Conservation (phyloP, 2,113 vertebrate species). For the Poeciliopsis retropinna region DNA sequence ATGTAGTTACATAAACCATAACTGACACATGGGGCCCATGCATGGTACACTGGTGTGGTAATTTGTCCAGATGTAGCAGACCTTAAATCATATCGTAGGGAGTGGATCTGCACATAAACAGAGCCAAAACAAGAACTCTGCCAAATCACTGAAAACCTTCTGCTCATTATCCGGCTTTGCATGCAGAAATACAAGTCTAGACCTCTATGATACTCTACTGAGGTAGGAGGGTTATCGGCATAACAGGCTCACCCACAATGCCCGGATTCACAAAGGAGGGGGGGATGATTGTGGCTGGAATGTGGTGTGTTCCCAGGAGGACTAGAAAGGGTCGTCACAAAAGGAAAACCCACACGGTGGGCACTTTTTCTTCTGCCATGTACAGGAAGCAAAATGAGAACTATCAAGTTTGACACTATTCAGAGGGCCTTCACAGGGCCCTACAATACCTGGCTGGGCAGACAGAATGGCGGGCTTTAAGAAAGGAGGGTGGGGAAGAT, state of each 20-base stretch:
- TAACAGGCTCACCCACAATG: conserved; percentile 79
- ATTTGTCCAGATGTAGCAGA: conserved; percentile 66
- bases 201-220: conserved; percentile 75
- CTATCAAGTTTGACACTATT: conserved; percentile 88
- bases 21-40: conserved; percentile 62
- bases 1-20: conserved; percentile 62
- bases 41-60: conserved; percentile 50
- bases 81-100: conserved; percentile 60
- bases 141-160: conserved; percentile 62
- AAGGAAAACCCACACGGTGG: conserved; percentile 80
- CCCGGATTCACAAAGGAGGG: conserved; percentile 71
- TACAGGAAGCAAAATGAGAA: conserved; percentile 87
- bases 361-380: conserved; percentile 81
- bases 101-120: conserved; percentile 55
- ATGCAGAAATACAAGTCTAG: conserved; percentile 78
- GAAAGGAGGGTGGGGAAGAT: conserved; percentile 61
- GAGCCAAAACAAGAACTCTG: conserved; percentile 64
- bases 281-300: conserved; percentile 78
- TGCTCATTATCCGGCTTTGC: conserved; percentile 71
- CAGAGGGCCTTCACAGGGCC: conserved; percentile 77
- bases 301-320: conserved; percentile 81
- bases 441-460: conserved; percentile 84
- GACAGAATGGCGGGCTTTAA: conserved; percentile 83
- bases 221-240: conserved; percentile 77
- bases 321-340: conserved; percentile 75